These are phyloP conservation scores for Drosophila diplacantha DNA, from an alignment of 2,888 invertebrate genomes.

Conservation along the genomic window DNA sequence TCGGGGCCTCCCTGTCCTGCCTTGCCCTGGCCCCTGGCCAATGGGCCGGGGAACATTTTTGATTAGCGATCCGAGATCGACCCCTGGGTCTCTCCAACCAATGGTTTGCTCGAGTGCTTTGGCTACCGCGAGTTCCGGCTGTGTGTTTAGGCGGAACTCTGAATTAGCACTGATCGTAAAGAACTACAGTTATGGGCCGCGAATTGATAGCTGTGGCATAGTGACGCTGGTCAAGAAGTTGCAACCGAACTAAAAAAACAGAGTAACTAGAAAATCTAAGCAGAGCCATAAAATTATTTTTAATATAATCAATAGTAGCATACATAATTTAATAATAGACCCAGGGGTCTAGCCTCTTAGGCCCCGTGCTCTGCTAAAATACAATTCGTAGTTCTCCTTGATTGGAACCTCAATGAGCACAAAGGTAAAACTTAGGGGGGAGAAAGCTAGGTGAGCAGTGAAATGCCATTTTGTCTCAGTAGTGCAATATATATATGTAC, in stretches of 20 bases:
- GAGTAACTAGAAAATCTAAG: background rate
- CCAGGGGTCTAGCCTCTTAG: background rate
- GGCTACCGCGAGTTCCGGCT: slow-evolving; percentile 27
- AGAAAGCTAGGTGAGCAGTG: too few species aligned
- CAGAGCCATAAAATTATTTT: background rate
- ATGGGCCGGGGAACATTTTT: slow-evolving; percentile 15
- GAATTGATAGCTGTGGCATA: background rate
- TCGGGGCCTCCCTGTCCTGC: slow-evolving; percentile 22
- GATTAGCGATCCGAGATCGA: slow-evolving; percentile 25
- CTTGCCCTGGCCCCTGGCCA: slow-evolving; percentile 9
- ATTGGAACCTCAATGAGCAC: too few species aligned
- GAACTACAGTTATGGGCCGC: background rate
- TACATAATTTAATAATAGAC: background rate
- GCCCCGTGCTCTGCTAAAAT: too few species aligned
- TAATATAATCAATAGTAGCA: background rate
- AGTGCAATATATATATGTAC: too few species aligned
- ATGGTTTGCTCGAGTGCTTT: slow-evolving; percentile 17
- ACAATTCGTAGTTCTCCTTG: too few species aligned
- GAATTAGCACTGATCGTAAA: slow-evolving; percentile 23
- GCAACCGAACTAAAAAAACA: too few species aligned
- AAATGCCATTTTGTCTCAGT: too few species aligned
- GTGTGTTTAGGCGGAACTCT: slow-evolving; percentile 17
- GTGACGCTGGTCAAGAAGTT: background rate
- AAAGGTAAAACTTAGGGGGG: too few species aligned
- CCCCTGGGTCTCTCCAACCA: slow-evolving; percentile 18